These are phyloP conservation scores for Callyntrura sp. DNA, from an alignment of 2,888 invertebrate species.

Conservation along the genomic window DNA sequence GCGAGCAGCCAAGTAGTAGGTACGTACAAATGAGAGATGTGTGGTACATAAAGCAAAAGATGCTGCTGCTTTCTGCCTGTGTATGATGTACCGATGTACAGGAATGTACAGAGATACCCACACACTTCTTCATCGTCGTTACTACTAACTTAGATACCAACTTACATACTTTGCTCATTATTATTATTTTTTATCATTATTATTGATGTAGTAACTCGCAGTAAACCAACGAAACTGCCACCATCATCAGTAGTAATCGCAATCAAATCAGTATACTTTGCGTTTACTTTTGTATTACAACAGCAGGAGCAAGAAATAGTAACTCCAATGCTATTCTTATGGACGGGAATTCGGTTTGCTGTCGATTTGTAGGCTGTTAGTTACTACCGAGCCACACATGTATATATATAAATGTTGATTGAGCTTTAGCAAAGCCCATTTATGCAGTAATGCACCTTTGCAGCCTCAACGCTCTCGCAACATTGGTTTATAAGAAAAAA, in stretches of 20 bases:
- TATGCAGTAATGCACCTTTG: neutral
- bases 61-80: neutral
- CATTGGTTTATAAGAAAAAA: neutral
- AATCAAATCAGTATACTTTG: neutral
- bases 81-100: constrained; percentile 5
- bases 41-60: neutral
- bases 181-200: constrained; percentile 35
- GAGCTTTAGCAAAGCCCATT: no score
- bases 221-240: neutral
- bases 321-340: neutral
- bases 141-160: constrained; percentile 74
- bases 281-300: neutral
- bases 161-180: constrained; percentile 63
- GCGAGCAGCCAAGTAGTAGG: neutral
- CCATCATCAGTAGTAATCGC: no score
- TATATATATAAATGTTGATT: no score
- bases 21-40: constrained; percentile 9
- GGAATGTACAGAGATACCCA: constrained; percentile 30
- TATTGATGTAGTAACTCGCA: constrained; percentile 23
- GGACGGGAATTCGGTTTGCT: constrained; percentile 5
- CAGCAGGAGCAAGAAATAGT: neutral
- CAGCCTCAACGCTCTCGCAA: neutral
- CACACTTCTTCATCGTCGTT: constrained; percentile 21
- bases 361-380: neutral
- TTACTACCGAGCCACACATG: neutral